phyloP scores from a whole-genome alignment of 2,113 vertebrate genomes.

The Crypturellus undulatus region DNA sequence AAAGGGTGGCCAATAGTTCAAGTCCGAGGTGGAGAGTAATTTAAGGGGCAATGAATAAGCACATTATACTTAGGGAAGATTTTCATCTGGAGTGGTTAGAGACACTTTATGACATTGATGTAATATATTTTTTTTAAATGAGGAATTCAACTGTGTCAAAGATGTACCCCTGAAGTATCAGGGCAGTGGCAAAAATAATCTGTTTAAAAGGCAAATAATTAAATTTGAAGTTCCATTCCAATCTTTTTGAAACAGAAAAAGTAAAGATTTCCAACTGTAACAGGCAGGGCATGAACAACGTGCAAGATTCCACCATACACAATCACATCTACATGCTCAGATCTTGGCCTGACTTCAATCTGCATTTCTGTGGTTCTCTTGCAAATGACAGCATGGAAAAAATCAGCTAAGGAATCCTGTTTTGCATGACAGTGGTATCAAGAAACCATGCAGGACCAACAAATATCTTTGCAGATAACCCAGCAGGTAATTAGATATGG shows the following conservation, averaged over 20 bases:
- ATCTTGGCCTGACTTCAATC: neutral
- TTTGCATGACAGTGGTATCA: neutral
- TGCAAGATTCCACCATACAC: neutral
- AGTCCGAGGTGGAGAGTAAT: neutral
- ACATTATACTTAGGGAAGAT: neutral
- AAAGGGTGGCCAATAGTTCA: neutral
- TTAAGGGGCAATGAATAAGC: accelerated
- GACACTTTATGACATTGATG: neutral
- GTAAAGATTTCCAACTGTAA: neutral
- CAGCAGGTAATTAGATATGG: neutral
- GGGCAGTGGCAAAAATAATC: neutral
- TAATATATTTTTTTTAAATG: neutral
- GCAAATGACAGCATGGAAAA: neutral
- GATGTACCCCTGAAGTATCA: neutral
- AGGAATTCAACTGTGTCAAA: neutral
- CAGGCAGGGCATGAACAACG: neutral
- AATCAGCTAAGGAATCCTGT: neutral
- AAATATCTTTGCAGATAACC: neutral
- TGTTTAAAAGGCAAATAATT: neutral
- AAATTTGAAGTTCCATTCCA: neutral
- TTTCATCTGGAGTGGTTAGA: neutral
- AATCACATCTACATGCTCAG: accelerated
- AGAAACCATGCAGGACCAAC: neutral
- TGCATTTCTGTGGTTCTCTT: neutral
- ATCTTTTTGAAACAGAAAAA: neutral